These are phyloP conservation scores for Ectropis grisescens DNA, from an alignment of 1,140 invertebrate genomes.

Conservation along the genomic window DNA sequence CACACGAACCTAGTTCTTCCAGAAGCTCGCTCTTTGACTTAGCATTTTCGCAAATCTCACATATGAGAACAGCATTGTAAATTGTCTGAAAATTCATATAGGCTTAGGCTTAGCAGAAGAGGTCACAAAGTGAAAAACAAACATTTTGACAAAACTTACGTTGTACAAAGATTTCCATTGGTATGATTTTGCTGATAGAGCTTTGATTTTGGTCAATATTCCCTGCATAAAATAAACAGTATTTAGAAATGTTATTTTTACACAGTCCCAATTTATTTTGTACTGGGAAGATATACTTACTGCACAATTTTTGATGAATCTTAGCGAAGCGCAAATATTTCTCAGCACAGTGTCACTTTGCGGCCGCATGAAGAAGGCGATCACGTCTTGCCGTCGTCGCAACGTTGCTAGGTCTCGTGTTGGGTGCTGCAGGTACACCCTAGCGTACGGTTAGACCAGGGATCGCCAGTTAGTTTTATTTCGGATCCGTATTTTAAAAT, in stretches of 20 bases:
- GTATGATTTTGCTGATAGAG: conserved; percentile 72
- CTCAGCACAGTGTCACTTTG: conserved; percentile 40
- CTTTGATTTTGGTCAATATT: conserved; percentile 73
- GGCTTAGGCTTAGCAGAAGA: too few relatives aligned
- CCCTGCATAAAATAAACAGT: conserved; percentile 45
- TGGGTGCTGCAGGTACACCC: conserved; percentile 41
- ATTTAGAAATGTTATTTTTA: too few relatives aligned
- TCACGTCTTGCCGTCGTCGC: conserved; percentile 32
- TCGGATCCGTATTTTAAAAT: too few relatives aligned
- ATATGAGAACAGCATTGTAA: conserved; percentile 75
- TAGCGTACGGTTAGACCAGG: too few relatives aligned
- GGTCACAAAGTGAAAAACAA: too few relatives aligned
- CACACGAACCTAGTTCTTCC: conserved; percentile 66
- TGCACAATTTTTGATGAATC: conserved; percentile 51
- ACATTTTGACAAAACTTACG: conserved; percentile 65
- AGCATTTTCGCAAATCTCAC: conserved; percentile 72
- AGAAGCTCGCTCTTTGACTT: conserved; percentile 66
- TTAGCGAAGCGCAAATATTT: conserved; percentile 46
- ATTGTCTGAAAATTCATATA: conserved; percentile 70
- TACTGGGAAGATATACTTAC: conserved; percentile 18
- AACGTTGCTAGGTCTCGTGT: conserved; percentile 30
- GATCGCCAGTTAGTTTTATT: too few relatives aligned
- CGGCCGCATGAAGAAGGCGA: conserved; percentile 43
- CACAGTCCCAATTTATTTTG: too few relatives aligned
- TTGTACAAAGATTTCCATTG: conserved; percentile 79